Evolutionary conservation across 2,888 invertebrate species (phyloP), one percentile per base, ranked within the genome.

Genomic region (Noctua fimbriata): DNA sequence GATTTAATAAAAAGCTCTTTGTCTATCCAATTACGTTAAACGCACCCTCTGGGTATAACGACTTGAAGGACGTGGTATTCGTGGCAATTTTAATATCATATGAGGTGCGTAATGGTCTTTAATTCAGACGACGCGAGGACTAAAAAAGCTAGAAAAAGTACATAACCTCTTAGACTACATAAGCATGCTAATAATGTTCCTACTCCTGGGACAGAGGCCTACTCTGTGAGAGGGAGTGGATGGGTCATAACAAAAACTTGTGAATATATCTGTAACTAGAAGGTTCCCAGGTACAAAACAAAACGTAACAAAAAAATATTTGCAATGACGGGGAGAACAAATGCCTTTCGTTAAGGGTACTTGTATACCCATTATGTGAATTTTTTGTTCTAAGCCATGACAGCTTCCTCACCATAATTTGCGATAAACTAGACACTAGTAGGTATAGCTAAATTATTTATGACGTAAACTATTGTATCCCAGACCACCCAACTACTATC

Each of bases 401-500:
- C 24, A 21, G 73, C 28, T 52, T 41, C 52, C 6, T n/a, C 18
- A 18, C 2, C 21, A 41, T 49, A 47, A 49, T 47, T 36, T n/a
- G 58, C 24, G 79, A 28, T 79, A 41, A 67, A 36, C 47, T 24
- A 79, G 44, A 44, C 44, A 44, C 10, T 44, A 44, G n/a, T 32
- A 63, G 10, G 9, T 28, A 47, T 55, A 55, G 28, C 21, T 18
- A 58, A 21, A 73, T 73, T 16, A 41, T 24, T 67, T 44, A 67
- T 55, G 41, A 73, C 32, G 49, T 60, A 60, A 55, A 41, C 28
- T 36, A 47, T 47, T 75, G 18, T 70, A n/a, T 28, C 5, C 9
- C 6, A 32, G 84, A 87, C 87, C 85, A 87, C 85, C 87, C 84
- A 87, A 69, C 71, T 52, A 76, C 65, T 18, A 60, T 58, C 47